Evolutionary conservation across 2,113 vertebrate genomes (phyloP).

Genomic region (Thunnus maccoyii): DNA sequence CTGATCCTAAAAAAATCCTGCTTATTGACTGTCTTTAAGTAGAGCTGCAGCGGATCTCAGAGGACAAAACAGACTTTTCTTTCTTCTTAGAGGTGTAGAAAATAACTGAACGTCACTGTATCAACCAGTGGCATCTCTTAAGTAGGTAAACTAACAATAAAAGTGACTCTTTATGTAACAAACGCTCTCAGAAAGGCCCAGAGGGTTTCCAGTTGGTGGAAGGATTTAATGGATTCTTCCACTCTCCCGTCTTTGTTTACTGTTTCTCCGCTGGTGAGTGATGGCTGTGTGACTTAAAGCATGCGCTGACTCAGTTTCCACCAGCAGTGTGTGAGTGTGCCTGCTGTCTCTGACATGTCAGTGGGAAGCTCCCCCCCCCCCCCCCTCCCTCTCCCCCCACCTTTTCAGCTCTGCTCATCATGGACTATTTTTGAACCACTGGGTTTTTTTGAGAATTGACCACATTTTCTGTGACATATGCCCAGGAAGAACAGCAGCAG

Average conservation of each 20-base stretch:
- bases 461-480: not conserved
- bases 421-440: conserved; percentile 28
- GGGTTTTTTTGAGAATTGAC: not conserved
- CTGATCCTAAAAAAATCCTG: conserved; percentile 15
- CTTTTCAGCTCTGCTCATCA: not conserved
- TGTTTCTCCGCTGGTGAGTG: conserved; percentile 32
- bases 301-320: conserved; percentile 72
- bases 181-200: not conserved
- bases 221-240: conserved; percentile 21
- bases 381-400: not conserved
- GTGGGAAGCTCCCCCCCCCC: conserved; percentile 15
- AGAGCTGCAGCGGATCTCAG: not conserved
- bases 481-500: not conserved
- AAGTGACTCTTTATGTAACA: not conserved
- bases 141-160: not conserved
- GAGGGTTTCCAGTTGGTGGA: not conserved
- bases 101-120: not conserved
- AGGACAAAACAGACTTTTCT: not conserved
- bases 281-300: conserved; percentile 67
- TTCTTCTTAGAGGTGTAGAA: not conserved
- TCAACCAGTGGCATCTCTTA: not conserved
- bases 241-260: conserved; percentile 54
- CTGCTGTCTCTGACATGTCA: conserved; percentile 49
- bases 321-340: conserved; percentile 57
- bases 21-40: not conserved